Evolutionary conservation across 2,113 vertebrate species (phyloP).

Genomic region (Hydropotes inermis): DNA sequence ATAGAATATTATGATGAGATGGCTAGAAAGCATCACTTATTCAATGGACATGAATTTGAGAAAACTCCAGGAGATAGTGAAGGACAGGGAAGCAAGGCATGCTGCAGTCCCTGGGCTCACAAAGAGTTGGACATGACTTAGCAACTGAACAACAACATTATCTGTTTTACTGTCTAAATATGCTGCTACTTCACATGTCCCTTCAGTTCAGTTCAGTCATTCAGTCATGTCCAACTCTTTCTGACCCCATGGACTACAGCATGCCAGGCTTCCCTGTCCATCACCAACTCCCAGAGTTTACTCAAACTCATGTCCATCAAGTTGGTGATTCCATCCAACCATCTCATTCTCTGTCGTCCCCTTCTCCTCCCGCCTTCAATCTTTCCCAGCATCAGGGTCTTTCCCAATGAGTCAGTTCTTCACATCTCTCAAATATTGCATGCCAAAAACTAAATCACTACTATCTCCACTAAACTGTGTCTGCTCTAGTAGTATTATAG

Average conservation of each 20-base stretch:
- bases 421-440: background rate
- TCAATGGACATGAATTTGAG: background rate
- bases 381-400: background rate
- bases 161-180: background rate
- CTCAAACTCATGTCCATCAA: background rate
- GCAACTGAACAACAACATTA: background rate
- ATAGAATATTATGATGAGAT: background rate
- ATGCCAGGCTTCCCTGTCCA: background rate
- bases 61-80: background rate
- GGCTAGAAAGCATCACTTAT: background rate
- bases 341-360: background rate
- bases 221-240: background rate
- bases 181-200: background rate
- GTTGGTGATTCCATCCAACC: background rate
- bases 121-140: background rate
- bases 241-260: background rate
- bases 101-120: background rate
- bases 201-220: background rate
- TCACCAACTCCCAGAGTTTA: background rate
- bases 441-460: background rate
- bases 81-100: background rate
- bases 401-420: background rate
- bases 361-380: background rate
- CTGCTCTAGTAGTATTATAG: background rate
- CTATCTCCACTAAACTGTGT: background rate